Percentiles rank a stretch among this genome's conserved stretches.
Conservation (phyloP, 2,113 vertebrate genomes). For the Pitta sordida region DNA sequence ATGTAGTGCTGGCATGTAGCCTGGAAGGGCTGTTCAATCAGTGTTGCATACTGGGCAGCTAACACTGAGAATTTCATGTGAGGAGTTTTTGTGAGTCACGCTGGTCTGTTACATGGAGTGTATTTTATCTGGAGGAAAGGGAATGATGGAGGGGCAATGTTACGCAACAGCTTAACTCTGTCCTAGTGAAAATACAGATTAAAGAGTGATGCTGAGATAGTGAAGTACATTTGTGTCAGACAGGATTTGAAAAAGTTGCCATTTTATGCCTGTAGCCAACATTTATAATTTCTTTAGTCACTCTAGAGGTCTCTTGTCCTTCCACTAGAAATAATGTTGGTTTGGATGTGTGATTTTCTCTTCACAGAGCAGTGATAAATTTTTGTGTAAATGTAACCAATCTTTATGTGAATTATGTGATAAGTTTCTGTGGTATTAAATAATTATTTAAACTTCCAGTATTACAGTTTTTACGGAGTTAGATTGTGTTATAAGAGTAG, state of each 20-base stretch:
- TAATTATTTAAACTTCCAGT: neutral
- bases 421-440: neutral
- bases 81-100: neutral
- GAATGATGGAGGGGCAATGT: neutral
- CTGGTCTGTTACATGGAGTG: neutral
- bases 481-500: neutral
- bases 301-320: neutral
- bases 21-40: neutral
- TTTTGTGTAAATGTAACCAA: fast-evolving
- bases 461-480: neutral
- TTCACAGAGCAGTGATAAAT: neutral
- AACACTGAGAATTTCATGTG: neutral
- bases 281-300: neutral
- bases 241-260: neutral
- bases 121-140: neutral
- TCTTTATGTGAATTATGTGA: neutral
- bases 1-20: neutral
- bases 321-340: neutral
- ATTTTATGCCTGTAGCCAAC: neutral
- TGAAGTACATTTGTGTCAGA: neutral
- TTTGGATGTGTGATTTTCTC: neutral
- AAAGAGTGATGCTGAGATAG: neutral
- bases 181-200: neutral
- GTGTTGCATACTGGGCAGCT: neutral
- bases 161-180: neutral